A percentile compares a stretch with the other conserved stretches of the same genome.
Conservation (phyloP, 2,888 invertebrate species). For the Ommatoiulus sabulosus region DNA sequence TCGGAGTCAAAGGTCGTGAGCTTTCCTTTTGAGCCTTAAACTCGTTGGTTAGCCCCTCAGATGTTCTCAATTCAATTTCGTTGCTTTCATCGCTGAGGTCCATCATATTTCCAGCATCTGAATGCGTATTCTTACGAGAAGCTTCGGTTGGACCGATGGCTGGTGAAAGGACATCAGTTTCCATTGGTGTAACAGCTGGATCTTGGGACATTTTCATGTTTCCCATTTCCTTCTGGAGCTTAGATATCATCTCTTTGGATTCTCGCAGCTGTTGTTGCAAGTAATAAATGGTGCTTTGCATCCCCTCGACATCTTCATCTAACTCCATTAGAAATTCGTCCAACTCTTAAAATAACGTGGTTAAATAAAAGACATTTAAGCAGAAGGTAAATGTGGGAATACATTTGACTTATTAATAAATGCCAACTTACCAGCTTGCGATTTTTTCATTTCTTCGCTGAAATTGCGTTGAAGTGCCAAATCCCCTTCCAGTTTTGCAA, state of each 20-base stretch:
- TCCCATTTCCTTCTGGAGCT: constrained; percentile 57
- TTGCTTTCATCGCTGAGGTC: constrained; percentile 31
- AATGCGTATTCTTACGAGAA: neutral
- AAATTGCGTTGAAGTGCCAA: constrained; percentile 94
- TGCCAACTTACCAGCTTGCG: constrained; percentile 82
- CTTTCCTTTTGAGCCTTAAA: constrained; percentile 11
- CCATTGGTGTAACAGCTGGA: neutral
- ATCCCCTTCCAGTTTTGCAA: constrained; percentile 96
- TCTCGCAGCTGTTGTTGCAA: constrained; percentile 93
- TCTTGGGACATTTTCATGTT: neutral
- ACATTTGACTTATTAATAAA: neutral
- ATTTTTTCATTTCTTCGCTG: constrained; percentile 95
- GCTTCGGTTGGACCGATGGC: neutral
- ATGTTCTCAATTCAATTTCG: constrained; percentile 15
- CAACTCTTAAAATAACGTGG: constrained; percentile 74
- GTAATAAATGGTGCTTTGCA: constrained; percentile 97
- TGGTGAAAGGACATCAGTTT: neutral
- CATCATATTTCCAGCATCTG: neutral
- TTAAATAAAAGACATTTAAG: constrained; percentile 50
- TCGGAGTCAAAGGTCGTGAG: constrained; percentile 27
- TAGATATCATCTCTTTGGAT: constrained; percentile 73
- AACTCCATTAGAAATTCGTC: constrained; percentile 95
- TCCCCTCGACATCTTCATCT: constrained; percentile 97
- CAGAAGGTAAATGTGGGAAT: constrained; percentile 35
- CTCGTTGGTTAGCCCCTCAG: constrained; percentile 1